These are phyloP conservation scores for Apamea crenata DNA, from an alignment of 2,888 invertebrate species.

Conservation along the genomic window DNA sequence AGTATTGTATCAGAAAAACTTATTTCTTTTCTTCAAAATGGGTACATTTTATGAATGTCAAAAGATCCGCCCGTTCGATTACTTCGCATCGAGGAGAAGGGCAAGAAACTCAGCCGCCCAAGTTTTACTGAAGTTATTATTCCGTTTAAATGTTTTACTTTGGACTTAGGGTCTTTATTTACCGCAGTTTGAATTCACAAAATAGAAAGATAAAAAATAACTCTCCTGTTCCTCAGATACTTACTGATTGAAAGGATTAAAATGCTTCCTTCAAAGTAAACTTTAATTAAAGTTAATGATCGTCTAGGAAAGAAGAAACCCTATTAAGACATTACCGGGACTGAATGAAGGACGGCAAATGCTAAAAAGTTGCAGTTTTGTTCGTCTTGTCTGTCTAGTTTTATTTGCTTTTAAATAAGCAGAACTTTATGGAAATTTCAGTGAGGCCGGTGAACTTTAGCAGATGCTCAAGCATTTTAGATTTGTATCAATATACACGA, in stretches of 20 bases:
- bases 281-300: constrained; percentile 27
- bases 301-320: constrained; percentile 36
- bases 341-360: constrained; percentile 42
- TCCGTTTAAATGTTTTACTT: constrained; percentile 58
- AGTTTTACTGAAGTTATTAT: constrained; percentile 52
- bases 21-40: constrained; percentile 39
- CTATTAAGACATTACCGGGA: constrained; percentile 39
- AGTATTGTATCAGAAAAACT: constrained; percentile 25
- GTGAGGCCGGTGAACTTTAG: constrained; percentile 17
- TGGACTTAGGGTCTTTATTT: constrained; percentile 50
- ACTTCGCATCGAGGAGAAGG: constrained; percentile 29
- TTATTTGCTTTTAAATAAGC: constrained; percentile 36
- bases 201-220: constrained; percentile 33
- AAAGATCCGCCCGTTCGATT: constrained; percentile 62
- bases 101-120: constrained; percentile 44
- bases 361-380: constrained; percentile 36
- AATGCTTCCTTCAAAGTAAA: constrained; percentile 19
- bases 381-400: constrained; percentile 30
- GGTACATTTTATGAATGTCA: constrained; percentile 54
- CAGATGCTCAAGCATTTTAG: constrained; percentile 4
- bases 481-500: constrained; percentile 11
- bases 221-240: background rate
- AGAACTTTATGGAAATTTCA: constrained; percentile 21
- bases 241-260: constrained; percentile 26
- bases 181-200: constrained; percentile 48